phyloP scores from a whole-genome alignment of 2,797 vertebrate species.

The Falco cherrug region DNA sequence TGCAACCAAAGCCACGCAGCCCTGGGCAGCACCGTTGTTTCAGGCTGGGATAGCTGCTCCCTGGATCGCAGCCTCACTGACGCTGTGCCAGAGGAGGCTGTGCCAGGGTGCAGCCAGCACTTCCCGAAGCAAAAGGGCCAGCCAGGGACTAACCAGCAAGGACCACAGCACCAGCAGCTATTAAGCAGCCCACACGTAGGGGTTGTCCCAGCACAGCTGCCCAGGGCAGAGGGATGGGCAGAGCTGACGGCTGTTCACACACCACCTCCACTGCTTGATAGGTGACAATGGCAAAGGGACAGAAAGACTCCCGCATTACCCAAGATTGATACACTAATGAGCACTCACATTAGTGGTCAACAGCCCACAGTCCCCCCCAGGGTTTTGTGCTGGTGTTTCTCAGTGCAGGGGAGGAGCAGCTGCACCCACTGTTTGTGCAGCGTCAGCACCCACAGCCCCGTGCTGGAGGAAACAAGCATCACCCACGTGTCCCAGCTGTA shows the following conservation, averaged over 20 bases:
- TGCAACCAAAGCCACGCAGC: neutral
- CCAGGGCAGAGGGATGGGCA: neutral
- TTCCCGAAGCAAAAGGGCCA: neutral
- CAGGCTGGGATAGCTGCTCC: neutral
- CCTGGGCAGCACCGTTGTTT: neutral
- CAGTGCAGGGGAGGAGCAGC: neutral
- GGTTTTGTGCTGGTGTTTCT: neutral
- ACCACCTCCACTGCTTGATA: slow-evolving; percentile 5
- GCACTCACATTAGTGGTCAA: neutral
- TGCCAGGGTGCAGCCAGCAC: neutral
- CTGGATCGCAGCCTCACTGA: accelerated
- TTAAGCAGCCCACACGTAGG: neutral
- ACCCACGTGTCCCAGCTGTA: neutral
- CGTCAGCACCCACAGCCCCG: neutral
- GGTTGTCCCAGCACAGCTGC: neutral
- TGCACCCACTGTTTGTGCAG: neutral
- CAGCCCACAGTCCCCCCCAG: neutral
- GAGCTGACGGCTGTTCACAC: neutral
- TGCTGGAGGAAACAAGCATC: neutral
- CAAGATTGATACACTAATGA: slow-evolving; percentile 51
- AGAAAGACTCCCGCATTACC: neutral
- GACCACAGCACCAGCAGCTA: neutral
- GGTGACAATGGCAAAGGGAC: slow-evolving; percentile 8
- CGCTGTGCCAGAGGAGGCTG: neutral
- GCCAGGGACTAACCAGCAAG: neutral